These are phyloP conservation scores for Forbesichthys papilliferus DNA, from an alignment of 2,113 vertebrate genomes.

Conservation along the genomic window DNA sequence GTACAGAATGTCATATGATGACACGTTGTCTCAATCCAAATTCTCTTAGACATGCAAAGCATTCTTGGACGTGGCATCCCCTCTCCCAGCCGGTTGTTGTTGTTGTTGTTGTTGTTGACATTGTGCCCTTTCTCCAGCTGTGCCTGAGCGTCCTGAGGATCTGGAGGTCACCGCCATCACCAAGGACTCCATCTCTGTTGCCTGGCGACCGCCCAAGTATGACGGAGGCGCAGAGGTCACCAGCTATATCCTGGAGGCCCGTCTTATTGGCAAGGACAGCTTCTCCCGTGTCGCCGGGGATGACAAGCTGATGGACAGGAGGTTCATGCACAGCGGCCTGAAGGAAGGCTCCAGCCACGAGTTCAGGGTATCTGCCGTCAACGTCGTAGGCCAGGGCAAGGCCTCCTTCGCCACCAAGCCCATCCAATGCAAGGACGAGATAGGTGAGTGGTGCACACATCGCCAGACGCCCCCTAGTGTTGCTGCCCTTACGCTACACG, in stretches of 20 bases:
- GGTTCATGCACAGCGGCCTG: conserved; percentile 86
- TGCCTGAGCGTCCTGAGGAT: conserved; percentile 95
- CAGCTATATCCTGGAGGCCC: conserved; percentile 88
- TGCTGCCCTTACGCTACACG: too few relatives aligned
- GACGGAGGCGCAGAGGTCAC: conserved; percentile 94
- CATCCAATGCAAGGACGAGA: conserved; percentile 94
- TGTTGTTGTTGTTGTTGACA: too few relatives aligned
- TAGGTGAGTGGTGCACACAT: conserved; percentile 78
- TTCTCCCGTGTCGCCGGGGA: conserved; percentile 84
- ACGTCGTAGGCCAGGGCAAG: conserved; percentile 92
- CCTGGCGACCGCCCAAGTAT: conserved; percentile 97
- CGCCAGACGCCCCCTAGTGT: not conserved
- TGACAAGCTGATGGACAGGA: conserved; percentile 88
- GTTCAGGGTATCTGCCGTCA: conserved; percentile 93
- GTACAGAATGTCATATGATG: too few relatives aligned
- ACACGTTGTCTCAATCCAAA: too few relatives aligned
- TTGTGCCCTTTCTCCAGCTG: conserved; percentile 70
- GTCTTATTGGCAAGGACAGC: conserved; percentile 90
- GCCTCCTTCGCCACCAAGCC: conserved; percentile 95
- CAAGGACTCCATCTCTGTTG: conserved; percentile 86
- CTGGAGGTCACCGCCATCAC: conserved; percentile 88
- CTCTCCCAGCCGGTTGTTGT: too few relatives aligned
- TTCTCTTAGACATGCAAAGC: too few relatives aligned
- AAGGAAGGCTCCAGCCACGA: conserved; percentile 94
- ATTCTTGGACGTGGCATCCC: too few relatives aligned